Conservation (phyloP, 2,113 vertebrate species). For the Guaruba guarouba region DNA sequence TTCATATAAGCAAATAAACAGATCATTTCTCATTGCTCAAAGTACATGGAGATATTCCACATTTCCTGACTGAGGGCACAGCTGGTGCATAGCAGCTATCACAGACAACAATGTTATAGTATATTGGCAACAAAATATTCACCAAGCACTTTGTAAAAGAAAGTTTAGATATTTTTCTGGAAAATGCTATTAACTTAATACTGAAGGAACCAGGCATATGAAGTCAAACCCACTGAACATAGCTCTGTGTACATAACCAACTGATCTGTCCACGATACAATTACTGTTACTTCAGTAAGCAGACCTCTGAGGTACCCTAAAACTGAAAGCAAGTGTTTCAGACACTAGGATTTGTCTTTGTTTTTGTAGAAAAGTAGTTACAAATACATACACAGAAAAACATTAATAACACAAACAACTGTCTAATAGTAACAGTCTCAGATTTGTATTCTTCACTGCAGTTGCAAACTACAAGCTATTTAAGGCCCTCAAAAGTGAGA, state of each 20-base stretch:
- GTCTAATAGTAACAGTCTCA: background rate
- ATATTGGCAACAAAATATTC: constrained; percentile 34
- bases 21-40: background rate
- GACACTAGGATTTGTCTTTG: background rate
- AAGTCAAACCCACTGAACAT: background rate
- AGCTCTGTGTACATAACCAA: background rate
- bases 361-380: background rate
- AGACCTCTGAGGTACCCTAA: background rate
- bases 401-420: background rate
- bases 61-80: background rate
- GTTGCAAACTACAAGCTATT: background rate
- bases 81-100: background rate
- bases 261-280: background rate
- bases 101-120: background rate
- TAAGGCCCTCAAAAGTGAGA: background rate
- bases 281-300: background rate
- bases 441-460: background rate
- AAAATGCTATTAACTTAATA: background rate
- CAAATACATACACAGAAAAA: background rate
- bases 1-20: background rate
- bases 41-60: background rate
- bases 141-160: background rate
- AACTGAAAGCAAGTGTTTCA: background rate
- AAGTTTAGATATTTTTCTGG: background rate
- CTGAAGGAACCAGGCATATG: background rate